Conservation (phyloP, 2,797 vertebrate species). For the Onychomys arenicola region DNA sequence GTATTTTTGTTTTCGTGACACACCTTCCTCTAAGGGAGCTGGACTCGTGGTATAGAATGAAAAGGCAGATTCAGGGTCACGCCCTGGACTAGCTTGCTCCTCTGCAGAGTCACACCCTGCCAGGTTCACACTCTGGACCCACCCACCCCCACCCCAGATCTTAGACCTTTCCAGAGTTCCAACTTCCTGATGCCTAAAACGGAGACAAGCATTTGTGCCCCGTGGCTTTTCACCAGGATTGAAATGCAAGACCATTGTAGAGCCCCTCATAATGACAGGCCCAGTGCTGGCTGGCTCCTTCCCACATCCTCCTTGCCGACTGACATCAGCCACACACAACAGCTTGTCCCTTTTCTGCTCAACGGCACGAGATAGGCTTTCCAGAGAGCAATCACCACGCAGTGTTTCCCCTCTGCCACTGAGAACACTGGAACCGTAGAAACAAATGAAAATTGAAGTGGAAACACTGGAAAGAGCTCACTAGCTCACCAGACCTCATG, state of each 20-base stretch:
- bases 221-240: background rate
- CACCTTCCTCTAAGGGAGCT: background rate
- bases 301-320: background rate
- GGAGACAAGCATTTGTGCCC: background rate
- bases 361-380: background rate
- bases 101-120: background rate
- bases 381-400: background rate
- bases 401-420: background rate
- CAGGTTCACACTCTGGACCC: background rate
- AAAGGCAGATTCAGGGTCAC: background rate
- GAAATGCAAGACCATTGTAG: background rate
- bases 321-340: background rate
- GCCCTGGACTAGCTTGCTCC: background rate
- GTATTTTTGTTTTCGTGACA: background rate
- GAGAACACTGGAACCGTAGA: background rate
- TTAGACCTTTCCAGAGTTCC: background rate
- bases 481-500: background rate
- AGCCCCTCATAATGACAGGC: background rate
- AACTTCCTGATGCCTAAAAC: background rate
- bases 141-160: background rate
- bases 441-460: conserved; percentile 6
- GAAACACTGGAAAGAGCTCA: background rate
- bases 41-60: background rate
- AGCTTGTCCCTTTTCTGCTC: conserved; percentile 30
- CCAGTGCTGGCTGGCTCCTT: fast-evolving